A percentile compares a stretch with the other conserved stretches of the same genome.
Conservation (phyloP, 1,140 invertebrate species). For the Octopus sinensis region DNA sequence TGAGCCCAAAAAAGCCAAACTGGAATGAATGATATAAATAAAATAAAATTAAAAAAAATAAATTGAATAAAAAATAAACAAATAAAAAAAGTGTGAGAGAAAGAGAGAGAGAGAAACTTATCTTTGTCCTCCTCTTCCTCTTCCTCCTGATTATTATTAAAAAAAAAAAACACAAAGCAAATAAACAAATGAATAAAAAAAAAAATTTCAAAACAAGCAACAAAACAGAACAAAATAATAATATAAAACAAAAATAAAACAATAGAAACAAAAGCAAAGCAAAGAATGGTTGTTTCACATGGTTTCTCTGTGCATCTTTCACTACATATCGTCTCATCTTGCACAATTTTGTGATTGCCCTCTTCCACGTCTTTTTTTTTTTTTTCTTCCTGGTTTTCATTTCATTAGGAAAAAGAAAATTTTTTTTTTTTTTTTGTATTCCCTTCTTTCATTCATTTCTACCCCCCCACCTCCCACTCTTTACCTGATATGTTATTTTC, state of each 20-base stretch:
- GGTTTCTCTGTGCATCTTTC: neutral
- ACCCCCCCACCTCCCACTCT: too few species aligned
- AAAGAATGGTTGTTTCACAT: neutral
- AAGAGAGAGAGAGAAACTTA: too few species aligned
- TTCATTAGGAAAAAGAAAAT: too few species aligned
- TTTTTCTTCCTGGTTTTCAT: too few species aligned
- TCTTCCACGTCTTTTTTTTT: too few species aligned
- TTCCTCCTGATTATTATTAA: neutral
- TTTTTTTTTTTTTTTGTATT: too few species aligned
- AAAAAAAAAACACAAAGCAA: neutral
- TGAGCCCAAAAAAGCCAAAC: neutral
- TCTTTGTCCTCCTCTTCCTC: too few species aligned
- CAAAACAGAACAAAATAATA: neutral
- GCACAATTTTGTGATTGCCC: neutral
- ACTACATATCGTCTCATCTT: slow-evolving; percentile 4
- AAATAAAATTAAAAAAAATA: neutral
- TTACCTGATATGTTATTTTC: too few species aligned
- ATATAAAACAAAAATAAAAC: neutral
- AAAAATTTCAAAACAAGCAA: neutral
- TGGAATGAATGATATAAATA: neutral
- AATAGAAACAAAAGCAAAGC: too few species aligned
- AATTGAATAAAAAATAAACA: neutral
- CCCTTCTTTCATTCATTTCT: too few species aligned
- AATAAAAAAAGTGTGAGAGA: neutral
- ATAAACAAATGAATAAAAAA: neutral